These are phyloP conservation scores for Mantis religiosa DNA, from an alignment of 2,888 invertebrate species.

Conservation along the genomic window DNA sequence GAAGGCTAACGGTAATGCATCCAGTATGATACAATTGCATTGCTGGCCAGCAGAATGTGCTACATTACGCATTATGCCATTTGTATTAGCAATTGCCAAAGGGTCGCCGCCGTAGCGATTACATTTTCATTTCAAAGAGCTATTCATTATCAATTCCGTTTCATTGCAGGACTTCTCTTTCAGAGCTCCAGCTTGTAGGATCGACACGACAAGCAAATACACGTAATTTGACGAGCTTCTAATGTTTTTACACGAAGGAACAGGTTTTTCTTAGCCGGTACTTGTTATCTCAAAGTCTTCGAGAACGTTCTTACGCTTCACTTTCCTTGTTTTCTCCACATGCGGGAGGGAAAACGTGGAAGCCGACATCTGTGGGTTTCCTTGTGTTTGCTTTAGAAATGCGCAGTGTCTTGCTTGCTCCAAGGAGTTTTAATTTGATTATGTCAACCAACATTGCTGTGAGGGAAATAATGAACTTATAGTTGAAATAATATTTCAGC, in stretches of 20 bases:
- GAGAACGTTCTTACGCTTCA: not conserved
- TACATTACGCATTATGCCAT: not conserved
- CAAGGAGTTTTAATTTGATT: not conserved
- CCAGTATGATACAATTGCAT: not conserved
- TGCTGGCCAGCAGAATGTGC: not conserved
- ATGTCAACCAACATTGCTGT: not conserved
- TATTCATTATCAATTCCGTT: constrained; percentile 1
- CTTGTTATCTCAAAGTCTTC: not conserved
- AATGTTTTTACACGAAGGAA: not conserved
- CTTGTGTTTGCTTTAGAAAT: not conserved
- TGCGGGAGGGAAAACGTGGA: not conserved
- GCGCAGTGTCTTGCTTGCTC: not conserved
- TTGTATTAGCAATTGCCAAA: not conserved
- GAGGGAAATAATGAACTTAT: too few species aligned
- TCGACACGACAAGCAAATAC: not conserved
- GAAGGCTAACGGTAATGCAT: not conserved
- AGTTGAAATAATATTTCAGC: too few species aligned
- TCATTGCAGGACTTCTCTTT: not conserved
- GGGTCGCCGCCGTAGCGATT: not conserved
- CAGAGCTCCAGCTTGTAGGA: not conserved
- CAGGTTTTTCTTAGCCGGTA: not conserved
- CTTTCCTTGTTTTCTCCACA: not conserved
- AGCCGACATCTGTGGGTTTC: not conserved
- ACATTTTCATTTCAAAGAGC: not conserved
- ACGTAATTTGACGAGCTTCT: not conserved